phyloP scores from a whole-genome alignment of 2,888 invertebrate genomes.

The Conchocele bisecta region DNA sequence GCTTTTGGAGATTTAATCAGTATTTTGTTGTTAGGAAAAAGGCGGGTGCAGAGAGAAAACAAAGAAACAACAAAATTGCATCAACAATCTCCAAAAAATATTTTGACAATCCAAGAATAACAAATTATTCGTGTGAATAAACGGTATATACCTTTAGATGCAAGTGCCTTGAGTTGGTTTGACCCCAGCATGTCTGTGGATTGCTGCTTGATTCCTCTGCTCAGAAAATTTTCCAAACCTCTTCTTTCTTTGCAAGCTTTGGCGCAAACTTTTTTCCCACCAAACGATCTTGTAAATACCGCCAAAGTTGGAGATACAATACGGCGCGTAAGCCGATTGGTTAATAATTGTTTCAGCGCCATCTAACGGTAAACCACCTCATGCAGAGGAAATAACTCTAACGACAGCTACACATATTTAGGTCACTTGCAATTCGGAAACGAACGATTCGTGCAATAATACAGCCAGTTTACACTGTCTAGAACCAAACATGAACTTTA shows the following conservation, averaged over 20 bases:
- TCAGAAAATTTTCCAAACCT: conserved; percentile 47
- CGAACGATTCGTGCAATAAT: too few relatives aligned
- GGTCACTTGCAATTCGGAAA: too few relatives aligned
- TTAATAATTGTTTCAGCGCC: conserved; percentile 31
- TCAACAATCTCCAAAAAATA: too few relatives aligned
- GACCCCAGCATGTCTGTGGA: conserved; percentile 61
- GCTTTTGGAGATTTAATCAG: too few relatives aligned
- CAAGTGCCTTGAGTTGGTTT: conserved; percentile 58
- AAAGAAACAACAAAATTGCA: too few relatives aligned
- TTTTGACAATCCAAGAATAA: conserved; percentile 17
- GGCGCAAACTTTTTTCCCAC: conserved; percentile 59
- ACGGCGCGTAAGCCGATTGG: conserved; percentile 56
- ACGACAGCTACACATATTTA: too few relatives aligned
- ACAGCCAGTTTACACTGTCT: too few relatives aligned
- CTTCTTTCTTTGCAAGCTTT: conserved; percentile 21
- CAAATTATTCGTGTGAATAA: background rate
- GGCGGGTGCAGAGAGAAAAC: too few relatives aligned
- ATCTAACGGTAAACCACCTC: conserved; percentile 40
- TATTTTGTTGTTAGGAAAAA: too few relatives aligned
- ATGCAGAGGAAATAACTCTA: too few relatives aligned
- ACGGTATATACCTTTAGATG: conserved; percentile 57
- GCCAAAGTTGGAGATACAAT: conserved; percentile 46
- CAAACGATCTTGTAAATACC: conserved; percentile 65
- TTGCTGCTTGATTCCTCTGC: conserved; percentile 12
- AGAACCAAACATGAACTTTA: too few relatives aligned